Percentiles rank a stretch among this genome's conserved stretches.
phyloP scores from a whole-genome alignment of 1,140 invertebrate species.

The Papilio polytes region DNA sequence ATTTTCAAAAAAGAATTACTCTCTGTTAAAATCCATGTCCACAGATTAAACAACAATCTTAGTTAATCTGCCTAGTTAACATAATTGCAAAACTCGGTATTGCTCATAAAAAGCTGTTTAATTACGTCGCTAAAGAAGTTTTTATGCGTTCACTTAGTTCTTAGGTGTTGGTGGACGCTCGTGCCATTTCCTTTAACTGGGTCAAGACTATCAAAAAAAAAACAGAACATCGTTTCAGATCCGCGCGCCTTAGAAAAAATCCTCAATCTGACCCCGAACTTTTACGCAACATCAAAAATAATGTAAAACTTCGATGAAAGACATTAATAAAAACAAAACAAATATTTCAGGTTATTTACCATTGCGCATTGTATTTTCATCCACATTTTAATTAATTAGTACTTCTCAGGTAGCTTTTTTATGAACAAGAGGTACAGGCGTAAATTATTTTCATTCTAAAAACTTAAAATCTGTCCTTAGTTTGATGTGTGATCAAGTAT shows the following conservation, averaged over 20 bases:
- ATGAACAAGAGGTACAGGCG: neutral
- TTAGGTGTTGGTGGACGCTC: neutral
- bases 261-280: neutral
- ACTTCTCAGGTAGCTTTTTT: neutral
- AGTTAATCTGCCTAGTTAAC: neutral
- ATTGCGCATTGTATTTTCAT: too few species aligned
- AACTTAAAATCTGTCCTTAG: neutral
- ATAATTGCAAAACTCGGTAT: constrained; percentile 24
- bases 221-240: neutral
- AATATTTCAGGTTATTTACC: too few species aligned
- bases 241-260: neutral
- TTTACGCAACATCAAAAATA: neutral
- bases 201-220: constrained; percentile 26
- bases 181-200: constrained; percentile 30
- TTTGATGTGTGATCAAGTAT: neutral
- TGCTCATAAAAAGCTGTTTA: constrained; percentile 16
- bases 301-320: neutral
- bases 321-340: neutral
- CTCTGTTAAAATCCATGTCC: neutral
- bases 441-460: neutral
- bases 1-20: neutral
- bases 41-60: constrained; percentile 8
- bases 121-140: constrained; percentile 19
- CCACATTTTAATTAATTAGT: too few species aligned
- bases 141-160: constrained; percentile 19